Evolutionary conservation across 2,888 invertebrate genomes (phyloP).

Genomic region (Amblyteles armatorius): DNA sequence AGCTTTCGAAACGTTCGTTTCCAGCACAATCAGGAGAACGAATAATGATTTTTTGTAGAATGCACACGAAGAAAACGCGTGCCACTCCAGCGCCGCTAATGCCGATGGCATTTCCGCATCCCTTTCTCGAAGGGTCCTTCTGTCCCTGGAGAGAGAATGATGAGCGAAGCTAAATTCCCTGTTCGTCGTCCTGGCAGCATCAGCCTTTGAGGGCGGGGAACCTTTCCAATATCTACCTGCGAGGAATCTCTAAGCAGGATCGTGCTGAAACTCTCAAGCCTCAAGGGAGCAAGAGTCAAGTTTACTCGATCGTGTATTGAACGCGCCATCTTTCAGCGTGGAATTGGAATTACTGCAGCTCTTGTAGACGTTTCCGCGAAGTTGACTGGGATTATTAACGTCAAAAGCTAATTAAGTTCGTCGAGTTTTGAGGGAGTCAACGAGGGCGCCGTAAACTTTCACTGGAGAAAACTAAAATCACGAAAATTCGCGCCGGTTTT

Average conservation of each 20-base stretch:
- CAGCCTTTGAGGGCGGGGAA: constrained; percentile 20
- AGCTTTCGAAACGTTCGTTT: neutral
- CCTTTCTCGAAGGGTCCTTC: neutral
- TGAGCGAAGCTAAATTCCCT: constrained; percentile 6
- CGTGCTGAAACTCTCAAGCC: constrained; percentile 54
- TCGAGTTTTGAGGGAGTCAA: neutral
- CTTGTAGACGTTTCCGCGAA: neutral
- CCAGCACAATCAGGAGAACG: neutral
- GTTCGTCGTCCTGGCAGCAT: neutral
- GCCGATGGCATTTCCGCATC: neutral
- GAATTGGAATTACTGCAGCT: constrained; percentile 7
- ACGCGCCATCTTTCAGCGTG: constrained; percentile 15
- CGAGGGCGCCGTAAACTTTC: neutral
- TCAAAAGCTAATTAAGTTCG: neutral
- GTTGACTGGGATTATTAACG: constrained; percentile 5
- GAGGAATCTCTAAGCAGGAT: constrained; percentile 53
- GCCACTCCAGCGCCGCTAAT: neutral
- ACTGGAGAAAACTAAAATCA: neutral
- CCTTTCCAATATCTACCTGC: constrained; percentile 43
- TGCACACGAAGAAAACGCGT: neutral
- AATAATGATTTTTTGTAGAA: constrained; percentile 24
- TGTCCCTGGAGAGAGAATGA: constrained; percentile 2
- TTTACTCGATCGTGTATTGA: constrained; percentile 24
- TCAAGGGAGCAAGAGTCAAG: constrained; percentile 39
- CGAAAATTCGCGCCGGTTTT: neutral